phyloP scores from a whole-genome alignment of 1,140 invertebrate genomes.

The Belonocnema kinseyi region DNA sequence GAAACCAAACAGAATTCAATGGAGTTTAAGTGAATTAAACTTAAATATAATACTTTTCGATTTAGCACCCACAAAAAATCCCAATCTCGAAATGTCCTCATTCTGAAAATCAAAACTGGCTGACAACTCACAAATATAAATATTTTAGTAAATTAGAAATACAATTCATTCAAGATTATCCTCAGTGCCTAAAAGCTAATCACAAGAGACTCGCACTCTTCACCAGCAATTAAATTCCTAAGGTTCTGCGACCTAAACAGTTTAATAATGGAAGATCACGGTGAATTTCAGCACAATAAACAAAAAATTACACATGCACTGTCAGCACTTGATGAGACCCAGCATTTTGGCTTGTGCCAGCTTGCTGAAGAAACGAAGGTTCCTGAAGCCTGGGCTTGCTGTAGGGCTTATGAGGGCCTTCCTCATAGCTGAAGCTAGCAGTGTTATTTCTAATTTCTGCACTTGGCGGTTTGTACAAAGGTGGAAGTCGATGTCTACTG shows the following conservation, averaged over 20 bases:
- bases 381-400: slow-evolving; percentile 82
- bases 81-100: too few relatives aligned
- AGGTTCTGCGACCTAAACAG: not conserved
- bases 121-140: too few relatives aligned
- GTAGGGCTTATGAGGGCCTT: slow-evolving; percentile 84
- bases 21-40: too few relatives aligned
- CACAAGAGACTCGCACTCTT: not conserved
- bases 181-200: not conserved
- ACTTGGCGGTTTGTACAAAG: slow-evolving; percentile 76
- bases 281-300: slow-evolving; percentile 28
- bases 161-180: too few relatives aligned
- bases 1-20: too few relatives aligned
- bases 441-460: slow-evolving; percentile 86
- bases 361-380: slow-evolving; percentile 61
- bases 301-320: slow-evolving; percentile 74
- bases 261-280: not conserved
- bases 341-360: slow-evolving; percentile 70
- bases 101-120: too few relatives aligned
- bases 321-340: slow-evolving; percentile 73
- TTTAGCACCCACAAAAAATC: too few relatives aligned
- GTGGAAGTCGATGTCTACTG: slow-evolving; percentile 77
- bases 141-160: too few relatives aligned
- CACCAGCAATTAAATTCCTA: not conserved
- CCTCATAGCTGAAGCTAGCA: slow-evolving; percentile 83
- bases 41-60: too few relatives aligned